Base-by-base conservation (phyloP, 1,140 invertebrate genomes). In the Bombus terrestris region DNA sequence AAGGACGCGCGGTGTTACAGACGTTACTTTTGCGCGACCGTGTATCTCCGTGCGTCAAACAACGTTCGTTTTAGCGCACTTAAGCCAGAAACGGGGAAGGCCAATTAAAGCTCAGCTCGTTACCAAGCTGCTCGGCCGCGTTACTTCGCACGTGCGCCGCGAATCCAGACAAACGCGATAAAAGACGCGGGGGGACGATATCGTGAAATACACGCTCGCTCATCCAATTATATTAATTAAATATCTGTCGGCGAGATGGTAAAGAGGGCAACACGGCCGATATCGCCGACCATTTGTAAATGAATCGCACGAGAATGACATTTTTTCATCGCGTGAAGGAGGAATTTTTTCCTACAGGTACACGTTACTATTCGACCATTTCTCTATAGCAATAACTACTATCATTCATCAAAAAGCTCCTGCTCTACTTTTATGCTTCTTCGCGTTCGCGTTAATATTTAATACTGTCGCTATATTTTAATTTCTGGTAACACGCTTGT, bases 191-290 rank as follows among this genome's bases (percentile, higher is more conserved):
- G 43, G 59, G 18, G 28, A 68, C 35, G 68, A 81, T 81, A 74
- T 81, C 80, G 69, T 13, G 59, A 62, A 81, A 74, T 74, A 81
- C 80, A 22, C 37, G n/a, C 22, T 15, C 3, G 47, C 59, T 75
- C 39, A 83, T 83, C 72, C 81, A 74, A 83, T 83, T 83, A 83
- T 35, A 66, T 83, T 83, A 83, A 83, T 83, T 83, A 83, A 83
- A 83, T 83, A 74, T 72, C 39, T 41, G 25, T 13, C 15, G 13
- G 18, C 10, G 25, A n/a, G 22, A 47, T 10, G 15, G 15, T n/a
- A 64, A 28, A 39, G 41, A 32, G 53, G n/a, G 9, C 41, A 15
- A 47, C 22, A 35, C 18, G 6, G 18, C 35, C 32, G n/a, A 8
- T 8, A 35, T 35, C 32, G 2, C 18, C 2, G 22, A 37, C 37